A percentile compares a stretch with the other conserved stretches of the same genome.
Conservation (phyloP, 2,797 vertebrate species). For the Coccyzus lansbergi region DNA sequence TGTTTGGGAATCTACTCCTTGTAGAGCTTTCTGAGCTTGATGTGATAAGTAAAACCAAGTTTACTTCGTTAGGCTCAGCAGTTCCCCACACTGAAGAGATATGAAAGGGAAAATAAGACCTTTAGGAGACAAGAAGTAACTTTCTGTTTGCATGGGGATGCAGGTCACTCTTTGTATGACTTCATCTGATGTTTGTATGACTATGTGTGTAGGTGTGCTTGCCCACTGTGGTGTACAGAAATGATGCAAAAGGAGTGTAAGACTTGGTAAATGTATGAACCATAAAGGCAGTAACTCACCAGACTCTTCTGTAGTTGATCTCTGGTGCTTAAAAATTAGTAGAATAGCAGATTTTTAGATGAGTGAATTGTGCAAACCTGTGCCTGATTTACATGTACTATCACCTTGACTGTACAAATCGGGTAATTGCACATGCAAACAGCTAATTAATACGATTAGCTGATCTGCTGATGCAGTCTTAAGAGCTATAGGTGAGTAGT, state of each 20-base stretch:
- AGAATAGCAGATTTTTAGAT: constrained; percentile 29
- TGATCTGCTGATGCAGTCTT: constrained; percentile 5
- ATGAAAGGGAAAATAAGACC: constrained; percentile 61
- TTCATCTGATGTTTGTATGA: constrained; percentile 18
- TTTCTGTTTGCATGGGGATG: neutral
- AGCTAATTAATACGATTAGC: constrained; percentile 67
- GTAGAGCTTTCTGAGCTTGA: constrained; percentile 82
- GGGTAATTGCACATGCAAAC: constrained; percentile 61
- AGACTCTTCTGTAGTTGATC: neutral
- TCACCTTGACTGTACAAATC: constrained; percentile 68
- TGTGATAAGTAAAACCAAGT: constrained; percentile 87
- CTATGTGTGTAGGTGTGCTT: rapidly evolving
- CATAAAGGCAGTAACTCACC: neutral
- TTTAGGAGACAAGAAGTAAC: constrained; percentile 44
- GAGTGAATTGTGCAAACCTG: constrained; percentile 43
- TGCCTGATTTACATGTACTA: constrained; percentile 42
- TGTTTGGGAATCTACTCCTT: constrained; percentile 77
- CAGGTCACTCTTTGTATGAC: neutral
- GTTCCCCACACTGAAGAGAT: constrained; percentile 83
- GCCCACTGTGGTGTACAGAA: neutral
- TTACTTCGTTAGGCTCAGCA: constrained; percentile 87
- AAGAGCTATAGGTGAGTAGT: neutral
- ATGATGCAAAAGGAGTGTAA: neutral
- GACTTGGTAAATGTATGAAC: neutral
- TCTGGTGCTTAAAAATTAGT: constrained; percentile 40